Base-by-base conservation (phyloP, 2,113 vertebrate genomes). In the Trematomus loennbergii region DNA sequence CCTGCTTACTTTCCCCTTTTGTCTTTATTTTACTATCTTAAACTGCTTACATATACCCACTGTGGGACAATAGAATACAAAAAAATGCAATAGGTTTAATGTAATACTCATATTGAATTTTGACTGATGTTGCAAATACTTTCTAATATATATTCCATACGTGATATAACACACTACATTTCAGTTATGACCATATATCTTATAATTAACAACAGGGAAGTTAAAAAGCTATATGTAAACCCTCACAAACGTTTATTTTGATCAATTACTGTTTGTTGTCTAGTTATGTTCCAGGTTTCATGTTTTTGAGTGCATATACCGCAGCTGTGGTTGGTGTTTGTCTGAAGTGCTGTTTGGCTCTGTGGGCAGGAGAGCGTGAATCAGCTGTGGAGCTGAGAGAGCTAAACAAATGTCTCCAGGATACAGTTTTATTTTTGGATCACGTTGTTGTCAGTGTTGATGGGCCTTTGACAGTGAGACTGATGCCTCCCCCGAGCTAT, bases 341-440 rank as follows among this genome's bases (percentile, higher is more conserved):
- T 68, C 65, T 78, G 73, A 72, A 81, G 49, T 25, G 58, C 59
- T 59, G 65, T 72, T 62, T 50, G 66, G 33, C 69, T 79, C 70
- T 58, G 79, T 79, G 81, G 83, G 75, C 75, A 65, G 72, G 43
- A 52, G 74, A 72, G 61, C 12, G 52, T 81, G 75, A 92, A 91
- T 91, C 87, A 88, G 84, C 90, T 88, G 93, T 78, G 4, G 60
- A 76, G 79, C 72, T 77, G 67, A 73, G 67, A 78, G 79, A 88
- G 83, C 75, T 54, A 80, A 84, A 92, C 88, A 88, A 91, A 79
- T 43, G 83, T 86, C 89, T 92, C 85, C 89, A 86, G 90, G 87
- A 87, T 82, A 81, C 70, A 29, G 89, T 87, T 92, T 93, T 92
- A 92, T 93, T 94, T 93, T 91, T 87, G 91, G 91, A 82, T 79